A percentile compares a stretch with the other conserved stretches of the same genome.
These are phyloP conservation scores for Gila orcuttii DNA, from an alignment of 2,113 vertebrate genomes.

Conservation along the genomic window DNA sequence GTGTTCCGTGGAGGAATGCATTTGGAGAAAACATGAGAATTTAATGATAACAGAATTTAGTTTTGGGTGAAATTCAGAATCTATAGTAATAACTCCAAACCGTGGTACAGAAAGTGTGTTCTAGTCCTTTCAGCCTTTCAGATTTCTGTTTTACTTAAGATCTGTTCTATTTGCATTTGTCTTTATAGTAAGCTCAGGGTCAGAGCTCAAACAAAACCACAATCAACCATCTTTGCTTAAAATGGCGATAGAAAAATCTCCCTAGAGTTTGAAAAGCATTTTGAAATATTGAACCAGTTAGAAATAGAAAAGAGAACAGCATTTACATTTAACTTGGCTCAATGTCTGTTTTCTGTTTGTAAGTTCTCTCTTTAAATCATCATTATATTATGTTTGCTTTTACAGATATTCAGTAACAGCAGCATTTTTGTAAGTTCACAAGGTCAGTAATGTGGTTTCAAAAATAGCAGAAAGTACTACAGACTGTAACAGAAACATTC, in stretches of 20 bases:
- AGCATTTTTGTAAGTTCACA: background rate
- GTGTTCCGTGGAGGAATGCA: background rate
- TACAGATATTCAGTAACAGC: slow-evolving; percentile 2
- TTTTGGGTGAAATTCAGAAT: background rate
- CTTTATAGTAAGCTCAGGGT: background rate
- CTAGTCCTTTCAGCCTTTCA: background rate
- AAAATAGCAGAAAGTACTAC: slow-evolving; percentile 18
- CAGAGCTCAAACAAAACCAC: slow-evolving; percentile 3
- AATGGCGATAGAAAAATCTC: slow-evolving; percentile 29
- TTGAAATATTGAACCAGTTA: slow-evolving; percentile 33
- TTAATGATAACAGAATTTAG: background rate
- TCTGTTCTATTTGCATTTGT: background rate
- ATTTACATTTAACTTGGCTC: background rate
- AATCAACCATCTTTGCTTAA: background rate
- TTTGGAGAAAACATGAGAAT: background rate
- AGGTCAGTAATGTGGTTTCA: slow-evolving; percentile 3
- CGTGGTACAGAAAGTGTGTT: background rate
- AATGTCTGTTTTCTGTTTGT: background rate
- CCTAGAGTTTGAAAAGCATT: slow-evolving; percentile 17
- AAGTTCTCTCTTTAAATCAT: background rate
- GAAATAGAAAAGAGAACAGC: background rate
- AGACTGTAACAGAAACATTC: slow-evolving; percentile 6
- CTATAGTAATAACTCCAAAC: background rate
- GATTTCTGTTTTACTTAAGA: slow-evolving; percentile 22
- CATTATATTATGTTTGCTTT: background rate